phyloP scores from a whole-genome alignment of 1,140 invertebrate species.

The Drosophila carrolli region DNA sequence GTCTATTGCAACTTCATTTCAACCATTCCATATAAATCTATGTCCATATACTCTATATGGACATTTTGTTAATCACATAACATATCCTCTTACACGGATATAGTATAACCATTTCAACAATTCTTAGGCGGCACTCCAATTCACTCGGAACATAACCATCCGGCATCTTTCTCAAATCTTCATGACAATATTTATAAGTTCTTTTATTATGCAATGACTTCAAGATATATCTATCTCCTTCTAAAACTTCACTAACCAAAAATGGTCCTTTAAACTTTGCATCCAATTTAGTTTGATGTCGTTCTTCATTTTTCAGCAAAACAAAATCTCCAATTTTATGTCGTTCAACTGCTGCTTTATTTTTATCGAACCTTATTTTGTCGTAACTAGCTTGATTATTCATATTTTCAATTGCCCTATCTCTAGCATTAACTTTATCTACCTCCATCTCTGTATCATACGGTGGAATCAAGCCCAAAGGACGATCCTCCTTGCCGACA shows the following conservation, averaged over 20 bases:
- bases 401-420: no score
- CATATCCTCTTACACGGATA: not conserved
- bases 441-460: no score
- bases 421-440: no score
- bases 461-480: no score
- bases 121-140: not conserved
- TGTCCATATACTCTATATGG: no score
- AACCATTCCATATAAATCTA: slow-evolving; percentile 13
- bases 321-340: slow-evolving; percentile 28
- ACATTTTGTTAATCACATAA: no score
- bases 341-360: slow-evolving; percentile 20
- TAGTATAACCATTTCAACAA: no score
- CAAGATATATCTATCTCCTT: not conserved
- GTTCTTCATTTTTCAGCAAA: slow-evolving; percentile 13
- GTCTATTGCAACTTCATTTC: not conserved
- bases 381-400: no score
- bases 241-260: no score
- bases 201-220: slow-evolving; percentile 14
- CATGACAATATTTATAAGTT: slow-evolving; percentile 13
- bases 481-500: no score
- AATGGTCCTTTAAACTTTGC: no score
- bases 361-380: slow-evolving; percentile 25
- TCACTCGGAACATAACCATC: slow-evolving; percentile 1
- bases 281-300: slow-evolving; percentile 4
- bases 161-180: slow-evolving; percentile 11